phyloP scores from a whole-genome alignment of 2,113 vertebrate species.

The Nothocercus nigrocapillus region DNA sequence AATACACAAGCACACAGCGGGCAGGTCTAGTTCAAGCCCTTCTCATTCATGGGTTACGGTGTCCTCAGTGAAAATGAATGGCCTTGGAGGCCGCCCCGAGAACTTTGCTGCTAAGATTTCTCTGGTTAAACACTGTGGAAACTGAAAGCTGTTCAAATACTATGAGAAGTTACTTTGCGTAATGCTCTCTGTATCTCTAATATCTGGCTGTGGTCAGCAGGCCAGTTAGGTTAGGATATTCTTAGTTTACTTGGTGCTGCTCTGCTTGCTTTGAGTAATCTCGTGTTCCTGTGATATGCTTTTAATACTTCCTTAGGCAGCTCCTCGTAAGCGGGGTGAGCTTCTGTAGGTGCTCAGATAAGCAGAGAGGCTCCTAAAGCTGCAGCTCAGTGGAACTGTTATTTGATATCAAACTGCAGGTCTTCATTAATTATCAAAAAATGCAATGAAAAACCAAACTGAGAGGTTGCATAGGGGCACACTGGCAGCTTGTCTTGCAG shows the following conservation, averaged over 20 bases:
- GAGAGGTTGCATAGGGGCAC: not conserved
- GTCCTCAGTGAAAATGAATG: not conserved
- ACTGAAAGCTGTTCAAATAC: slow-evolving; percentile 33
- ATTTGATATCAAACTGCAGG: not conserved
- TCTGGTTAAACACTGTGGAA: slow-evolving; percentile 4
- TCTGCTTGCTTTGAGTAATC: not conserved
- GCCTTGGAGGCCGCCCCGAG: not conserved
- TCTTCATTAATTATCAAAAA: not conserved
- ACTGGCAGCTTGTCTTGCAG: not conserved
- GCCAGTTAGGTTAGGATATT: not conserved
- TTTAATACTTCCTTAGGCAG: not conserved
- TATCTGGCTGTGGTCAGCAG: not conserved
- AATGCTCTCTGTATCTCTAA: not conserved
- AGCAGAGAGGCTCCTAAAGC: not conserved
- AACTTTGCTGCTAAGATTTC: not conserved
- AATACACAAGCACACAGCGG: not conserved
- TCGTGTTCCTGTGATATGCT: not conserved
- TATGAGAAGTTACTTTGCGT: not conserved
- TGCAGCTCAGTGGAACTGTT: not conserved
- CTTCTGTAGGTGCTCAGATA: not conserved
- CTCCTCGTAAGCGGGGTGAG: not conserved
- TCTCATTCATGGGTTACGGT: not conserved
- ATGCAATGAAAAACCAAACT: not conserved
- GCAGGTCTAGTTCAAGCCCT: slow-evolving; percentile 9
- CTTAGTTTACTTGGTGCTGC: not conserved